These are phyloP conservation scores for Meriones psammophilus DNA, from an alignment of 2,797 vertebrate genomes.

Conservation along the genomic window DNA sequence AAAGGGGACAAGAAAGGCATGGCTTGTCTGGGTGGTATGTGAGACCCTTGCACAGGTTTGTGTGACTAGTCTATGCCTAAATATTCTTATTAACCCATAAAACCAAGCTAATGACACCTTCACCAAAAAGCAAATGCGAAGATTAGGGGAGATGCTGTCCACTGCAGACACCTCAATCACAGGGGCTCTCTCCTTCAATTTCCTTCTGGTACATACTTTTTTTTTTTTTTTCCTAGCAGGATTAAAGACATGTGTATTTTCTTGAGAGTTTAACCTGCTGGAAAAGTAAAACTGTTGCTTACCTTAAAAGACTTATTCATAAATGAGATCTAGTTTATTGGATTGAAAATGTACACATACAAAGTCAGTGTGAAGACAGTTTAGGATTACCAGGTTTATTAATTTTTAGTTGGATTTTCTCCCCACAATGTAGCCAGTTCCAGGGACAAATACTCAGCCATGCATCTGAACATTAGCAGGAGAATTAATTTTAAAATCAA, in stretches of 20 bases:
- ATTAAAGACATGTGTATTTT: constrained; percentile 26
- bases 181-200: background rate
- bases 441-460: constrained; percentile 37
- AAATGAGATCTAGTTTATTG: constrained; percentile 21
- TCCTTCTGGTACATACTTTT: background rate
- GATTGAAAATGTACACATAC: background rate
- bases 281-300: constrained; percentile 37
- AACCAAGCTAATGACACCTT: background rate
- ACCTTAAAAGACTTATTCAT: constrained; percentile 26
- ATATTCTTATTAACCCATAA: constrained; percentile 3
- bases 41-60: fast-evolving
- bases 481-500: constrained; percentile 73
- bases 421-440: background rate
- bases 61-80: background rate
- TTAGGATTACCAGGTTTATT: constrained; percentile 57
- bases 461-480: constrained; percentile 64
- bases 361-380: constrained; percentile 25
- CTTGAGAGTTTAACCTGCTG: constrained; percentile 7
- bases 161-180: background rate
- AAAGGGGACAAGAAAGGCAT: fast-evolving
- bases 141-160: background rate
- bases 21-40: background rate
- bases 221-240: constrained; percentile 48
- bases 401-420: background rate
- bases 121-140: background rate